A percentile compares a stretch with the other conserved stretches of the same genome.
These are phyloP conservation scores for Xenus cinereus DNA, from an alignment of 2,113 vertebrate species.

Conservation along the genomic window DNA sequence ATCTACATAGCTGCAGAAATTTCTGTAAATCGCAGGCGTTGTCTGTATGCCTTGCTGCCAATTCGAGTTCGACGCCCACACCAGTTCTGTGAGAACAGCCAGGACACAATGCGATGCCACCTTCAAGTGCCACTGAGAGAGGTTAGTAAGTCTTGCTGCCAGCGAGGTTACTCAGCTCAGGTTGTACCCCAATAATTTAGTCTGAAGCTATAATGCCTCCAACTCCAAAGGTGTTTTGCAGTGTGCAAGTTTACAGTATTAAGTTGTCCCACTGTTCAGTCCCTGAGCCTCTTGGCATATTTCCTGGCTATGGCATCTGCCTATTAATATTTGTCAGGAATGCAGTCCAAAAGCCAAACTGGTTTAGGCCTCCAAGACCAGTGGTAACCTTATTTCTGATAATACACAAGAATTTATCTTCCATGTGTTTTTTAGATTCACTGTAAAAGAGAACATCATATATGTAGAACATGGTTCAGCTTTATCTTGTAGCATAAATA, in stretches of 20 bases:
- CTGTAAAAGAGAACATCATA: neutral
- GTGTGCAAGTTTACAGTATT: neutral
- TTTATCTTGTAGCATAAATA: neutral
- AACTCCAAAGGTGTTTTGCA: neutral
- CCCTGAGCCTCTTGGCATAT: neutral
- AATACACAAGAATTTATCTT: neutral
- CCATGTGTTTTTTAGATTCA: fast-evolving
- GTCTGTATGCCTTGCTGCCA: neutral
- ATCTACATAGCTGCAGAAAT: fast-evolving
- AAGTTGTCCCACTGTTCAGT: neutral
- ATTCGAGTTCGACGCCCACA: fast-evolving
- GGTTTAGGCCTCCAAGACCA: neutral
- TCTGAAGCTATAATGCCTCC: neutral
- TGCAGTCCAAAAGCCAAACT: neutral
- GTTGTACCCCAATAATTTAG: neutral
- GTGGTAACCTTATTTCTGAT: neutral
- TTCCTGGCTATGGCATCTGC: neutral
- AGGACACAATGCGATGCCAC: fast-evolving
- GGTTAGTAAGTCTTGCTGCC: neutral
- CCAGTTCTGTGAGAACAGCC: neutral
- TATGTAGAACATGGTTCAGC: neutral
- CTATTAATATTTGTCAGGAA: neutral
- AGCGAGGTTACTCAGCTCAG: neutral
- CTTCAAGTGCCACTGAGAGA: neutral
- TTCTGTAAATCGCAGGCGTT: neutral